Base-by-base conservation (phyloP, 2,797 vertebrate genomes). In the Argya squamiceps region DNA sequence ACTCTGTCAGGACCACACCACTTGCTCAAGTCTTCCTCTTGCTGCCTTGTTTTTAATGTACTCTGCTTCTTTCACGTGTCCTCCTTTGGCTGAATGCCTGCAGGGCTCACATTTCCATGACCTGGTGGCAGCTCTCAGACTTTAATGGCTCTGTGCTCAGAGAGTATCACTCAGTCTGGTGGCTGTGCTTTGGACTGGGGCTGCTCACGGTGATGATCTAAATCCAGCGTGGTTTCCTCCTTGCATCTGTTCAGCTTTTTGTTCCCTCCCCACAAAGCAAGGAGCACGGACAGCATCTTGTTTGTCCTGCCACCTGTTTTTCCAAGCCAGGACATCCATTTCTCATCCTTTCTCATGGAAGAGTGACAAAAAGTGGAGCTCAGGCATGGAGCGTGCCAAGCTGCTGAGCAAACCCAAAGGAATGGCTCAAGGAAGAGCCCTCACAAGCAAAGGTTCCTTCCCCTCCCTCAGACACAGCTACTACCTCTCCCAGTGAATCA, bases 291-390 rank as follows among this genome's bases (percentile, higher is more conserved):
- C 43, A 93, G 77, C 94, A 92, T 53, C 80, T 93, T 91, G 76
- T 84, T 94, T 96, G 96, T 92, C 86, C 95, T 83, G 73, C 59
- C 92, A 97, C 95, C 94, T 96, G 93, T 85, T 96, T 96, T 87
- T 63, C 88, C 76, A 81, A 94, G 80, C 20, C 69, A 94, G 84
- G 80, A 69, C 80, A 41, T 92, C 84, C n/a, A 88, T 82, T 92
- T 92, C 95, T 88, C 5, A 43, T 63, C 91, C 63, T 79, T 89
- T 90, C 91, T 76, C 68, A 52, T 36, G 67, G 81, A 93, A 87
- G 27, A 84, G 62, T 44, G 91, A 96, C 93, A 82, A 55, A 92
- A 92, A 90, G 76, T 6, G 2, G 34, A 91, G 58, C 83, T 79
- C 63, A 70, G 89, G 79, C 95, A 47, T 1, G 3, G 39, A 79